phyloP scores from a whole-genome alignment of 2,113 vertebrate genomes.

The Brienomyrus longianalis region DNA sequence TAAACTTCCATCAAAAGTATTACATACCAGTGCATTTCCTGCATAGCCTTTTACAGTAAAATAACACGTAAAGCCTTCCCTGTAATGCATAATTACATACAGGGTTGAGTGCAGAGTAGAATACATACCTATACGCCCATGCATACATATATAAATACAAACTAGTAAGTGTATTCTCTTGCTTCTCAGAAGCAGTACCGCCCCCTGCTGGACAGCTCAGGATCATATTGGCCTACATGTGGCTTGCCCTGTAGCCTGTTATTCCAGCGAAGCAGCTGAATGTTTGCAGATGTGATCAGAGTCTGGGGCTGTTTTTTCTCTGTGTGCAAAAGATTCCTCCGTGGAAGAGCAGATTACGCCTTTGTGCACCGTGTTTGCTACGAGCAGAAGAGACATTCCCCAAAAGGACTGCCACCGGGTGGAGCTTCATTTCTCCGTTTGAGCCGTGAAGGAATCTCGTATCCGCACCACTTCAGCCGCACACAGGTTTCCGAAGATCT shows the following conservation, averaged over 20 bases:
- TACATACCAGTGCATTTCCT: background rate
- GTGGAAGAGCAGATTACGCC: background rate
- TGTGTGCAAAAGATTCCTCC: background rate
- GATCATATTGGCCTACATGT: background rate
- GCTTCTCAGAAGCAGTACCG: slow-evolving; percentile 94
- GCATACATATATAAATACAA: slow-evolving; percentile 27
- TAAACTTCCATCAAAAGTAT: background rate
- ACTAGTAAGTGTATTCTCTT: slow-evolving; percentile 29
- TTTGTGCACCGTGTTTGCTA: background rate
- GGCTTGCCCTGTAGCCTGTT: background rate
- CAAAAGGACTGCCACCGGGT: background rate
- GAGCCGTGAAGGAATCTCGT: slow-evolving; percentile 78
- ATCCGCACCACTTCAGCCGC: slow-evolving; percentile 84
- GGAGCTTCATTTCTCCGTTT: slow-evolving; percentile 58
- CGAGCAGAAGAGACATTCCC: background rate
- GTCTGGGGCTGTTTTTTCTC: background rate
- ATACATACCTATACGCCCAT: slow-evolving; percentile 31
- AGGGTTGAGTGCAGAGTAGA: background rate
- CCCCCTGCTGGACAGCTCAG: background rate
- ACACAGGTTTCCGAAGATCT: slow-evolving; percentile 87
- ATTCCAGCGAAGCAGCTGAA: background rate
- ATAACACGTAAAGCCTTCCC: slow-evolving; percentile 58
- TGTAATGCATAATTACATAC: slow-evolving; percentile 44
- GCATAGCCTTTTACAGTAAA: background rate
- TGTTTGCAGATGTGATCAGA: background rate